Base-by-base conservation (phyloP, 2,797 vertebrate genomes). In the Takifugu ocellatus region DNA sequence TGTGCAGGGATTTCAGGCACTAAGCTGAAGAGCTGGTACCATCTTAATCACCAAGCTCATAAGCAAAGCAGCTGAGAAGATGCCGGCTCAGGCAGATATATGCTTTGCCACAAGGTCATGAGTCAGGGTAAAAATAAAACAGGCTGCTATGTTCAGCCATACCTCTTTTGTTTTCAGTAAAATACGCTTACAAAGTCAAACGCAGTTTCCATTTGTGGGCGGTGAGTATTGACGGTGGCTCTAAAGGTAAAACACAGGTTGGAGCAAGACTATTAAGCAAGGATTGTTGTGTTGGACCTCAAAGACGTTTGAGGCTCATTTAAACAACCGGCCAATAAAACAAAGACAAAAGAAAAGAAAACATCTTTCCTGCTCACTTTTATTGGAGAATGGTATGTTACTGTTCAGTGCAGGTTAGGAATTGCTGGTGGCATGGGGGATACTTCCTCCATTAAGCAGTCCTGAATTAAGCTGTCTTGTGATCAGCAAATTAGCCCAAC, bases 1-100 rank as follows among this genome's bases (percentile, higher is more conserved):
- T 84, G 84, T 71, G 58, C 54, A 17, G 71, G 78, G 78, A 86
- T 87, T 85, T 84, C 65, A 78, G 66, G 67, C 72, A 72, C 75
- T 81, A 81, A 87, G 80, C 77, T 74, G 67, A 59, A 63, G 62
- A 84, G 77, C 75, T 68, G 65, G 53, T 59, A 75, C 79, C 82
- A 81, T 82, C 77, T 77, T 85, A 88, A 88, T 89, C 74, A 60
- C 68, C 56, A 53, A 42, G 68, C 68, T 63, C 57, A 63, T 78
- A 74, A 78, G 72, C 74, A 75, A 77, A 59, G 52, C 59, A 81
- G 65, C 73, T 70, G 44, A 54, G 59, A 68, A 52, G 36, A 65
- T 70, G 71, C 67, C 61, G 16, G 62, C 60, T 70, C 63, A 39
- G 74, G 59, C 61, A 70, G 72, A 76, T 79, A 71, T 71, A 67